Evolutionary conservation across 2,888 invertebrate species (phyloP).

Genomic region (Drosophila vallismaia): DNA sequence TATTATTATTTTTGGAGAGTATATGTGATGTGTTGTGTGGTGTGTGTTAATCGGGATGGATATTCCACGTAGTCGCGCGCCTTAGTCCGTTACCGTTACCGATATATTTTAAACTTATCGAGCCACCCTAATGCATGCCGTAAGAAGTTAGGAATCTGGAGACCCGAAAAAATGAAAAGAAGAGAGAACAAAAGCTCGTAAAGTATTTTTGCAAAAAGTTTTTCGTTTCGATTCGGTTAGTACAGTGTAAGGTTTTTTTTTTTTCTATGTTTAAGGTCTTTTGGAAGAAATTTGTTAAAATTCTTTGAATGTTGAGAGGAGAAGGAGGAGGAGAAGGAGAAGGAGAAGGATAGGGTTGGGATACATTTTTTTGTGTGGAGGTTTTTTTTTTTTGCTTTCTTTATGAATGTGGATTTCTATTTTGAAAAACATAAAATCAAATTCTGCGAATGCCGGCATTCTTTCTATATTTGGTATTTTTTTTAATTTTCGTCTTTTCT

Average conservation of each 20-base stretch:
- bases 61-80: slow-evolving; percentile 19
- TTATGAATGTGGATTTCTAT: slow-evolving; percentile 32
- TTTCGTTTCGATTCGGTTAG: slow-evolving; percentile 25
- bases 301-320: not conserved
- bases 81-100: slow-evolving; percentile 5
- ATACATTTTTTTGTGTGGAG: not conserved
- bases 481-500: not conserved
- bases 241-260: slow-evolving; percentile 6
- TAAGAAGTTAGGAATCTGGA: slow-evolving; percentile 31
- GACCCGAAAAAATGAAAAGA: slow-evolving; percentile 26
- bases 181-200: slow-evolving; percentile 32
- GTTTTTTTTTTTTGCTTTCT: slow-evolving; percentile 8
- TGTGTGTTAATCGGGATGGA: slow-evolving; percentile 5
- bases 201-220: slow-evolving; percentile 20
- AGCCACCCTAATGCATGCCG: slow-evolving; percentile 36
- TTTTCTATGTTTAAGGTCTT: slow-evolving; percentile 5
- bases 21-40: not conserved
- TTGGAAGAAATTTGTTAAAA: slow-evolving; percentile 1
- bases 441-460: slow-evolving; percentile 1
- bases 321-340: not conserved
- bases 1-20: not conserved
- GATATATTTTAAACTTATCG: slow-evolving; percentile 9
- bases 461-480: not conserved
- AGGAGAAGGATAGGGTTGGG: not conserved
- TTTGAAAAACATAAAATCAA: slow-evolving; percentile 66